Evolutionary conservation across 2,113 vertebrate species (phyloP), one percentile per base, ranked within the genome.

Genomic region (Neofelis nebulosa): DNA sequence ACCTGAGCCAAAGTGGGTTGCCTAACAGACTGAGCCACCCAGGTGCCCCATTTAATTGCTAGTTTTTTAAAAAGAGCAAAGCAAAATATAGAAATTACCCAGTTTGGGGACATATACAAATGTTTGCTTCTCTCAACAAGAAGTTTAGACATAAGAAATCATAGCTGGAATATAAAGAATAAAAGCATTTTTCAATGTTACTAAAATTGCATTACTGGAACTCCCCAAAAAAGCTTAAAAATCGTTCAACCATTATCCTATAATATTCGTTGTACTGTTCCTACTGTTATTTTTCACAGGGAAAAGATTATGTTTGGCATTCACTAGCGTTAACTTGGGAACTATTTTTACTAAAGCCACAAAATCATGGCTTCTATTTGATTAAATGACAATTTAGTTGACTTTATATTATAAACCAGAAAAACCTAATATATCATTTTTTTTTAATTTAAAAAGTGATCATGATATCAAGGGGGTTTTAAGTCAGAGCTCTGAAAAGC

Each of bases 51-150:
- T 50, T 50, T 50, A 50, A 14, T 97, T 98, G 97, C 79, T 98
- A 96, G 87, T 69, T 97, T 89, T 63, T 52, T 29, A 97, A 97
- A 98, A 89, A 96, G 97, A 97, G 86, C 96, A 91, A 9, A 96
- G 73, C 83, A 96, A 97, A 97, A 65, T 97, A 79, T 97, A 92
- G 76, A 97, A 96, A 95, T 98, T 92, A 98, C 96, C 93, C 89
- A 66, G 97, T 97, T 97, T 96, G 89, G 93, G 97, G 94, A 96
- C 91, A 96, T 96, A 95, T 95, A 98, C 91, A 95, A 0, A 0
- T 98, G 73, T 98, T 98, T 71, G 78, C n/a, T 88, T 97, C 82
- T 86, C 94, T 97, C 94, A 96, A 45, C 14, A 33, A 96, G 84
- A 55, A 97, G 88, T 89, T 95, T 91, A 91, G 84, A 93, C 9